A percentile compares a stretch with the other conserved stretches of the same genome.
phyloP scores from a whole-genome alignment of 2,797 vertebrate species.

The Hippocampus kuda region DNA sequence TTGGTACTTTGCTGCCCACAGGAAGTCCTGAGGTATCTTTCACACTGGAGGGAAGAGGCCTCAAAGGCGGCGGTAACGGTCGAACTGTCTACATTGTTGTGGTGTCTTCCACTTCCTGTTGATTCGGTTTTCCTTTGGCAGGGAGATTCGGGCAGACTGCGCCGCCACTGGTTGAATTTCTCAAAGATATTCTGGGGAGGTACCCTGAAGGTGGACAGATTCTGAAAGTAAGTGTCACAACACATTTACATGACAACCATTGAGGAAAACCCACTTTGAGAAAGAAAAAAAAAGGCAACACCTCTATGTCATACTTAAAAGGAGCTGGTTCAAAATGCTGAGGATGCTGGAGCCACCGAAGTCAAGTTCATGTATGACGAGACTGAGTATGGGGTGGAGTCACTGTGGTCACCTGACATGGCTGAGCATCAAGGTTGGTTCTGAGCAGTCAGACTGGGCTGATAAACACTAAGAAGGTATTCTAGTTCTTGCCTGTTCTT shows the following conservation, averaged over 20 bases:
- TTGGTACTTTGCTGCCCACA: constrained; percentile 69
- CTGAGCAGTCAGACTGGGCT: neutral
- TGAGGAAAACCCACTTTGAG: neutral
- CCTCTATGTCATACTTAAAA: constrained; percentile 42
- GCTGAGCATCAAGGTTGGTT: constrained; percentile 82
- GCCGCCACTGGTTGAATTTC: constrained; percentile 93
- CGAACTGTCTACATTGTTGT: constrained; percentile 7
- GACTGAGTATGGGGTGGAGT: constrained; percentile 88
- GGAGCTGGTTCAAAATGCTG: constrained; percentile 98
- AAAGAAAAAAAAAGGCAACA: neutral
- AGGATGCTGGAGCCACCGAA: constrained; percentile 94
- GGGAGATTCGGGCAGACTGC: constrained; percentile 98
- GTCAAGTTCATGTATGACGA: constrained; percentile 96
- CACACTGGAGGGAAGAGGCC: constrained; percentile 80
- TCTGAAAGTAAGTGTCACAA: constrained; percentile 76
- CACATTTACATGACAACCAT: neutral
- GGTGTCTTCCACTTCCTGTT: constrained; percentile 3
- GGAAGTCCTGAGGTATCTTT: constrained; percentile 73
- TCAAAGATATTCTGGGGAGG: constrained; percentile 94
- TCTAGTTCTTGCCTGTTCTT: neutral
- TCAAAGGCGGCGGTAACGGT: constrained; percentile 86
- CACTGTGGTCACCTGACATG: constrained; percentile 91
- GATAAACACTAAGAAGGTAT: neutral
- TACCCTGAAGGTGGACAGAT: constrained; percentile 99
- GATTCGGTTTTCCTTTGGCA: constrained; percentile 39